Conservation (phyloP, 2,888 invertebrate species). For the Drosophila atroscutellata region DNA sequence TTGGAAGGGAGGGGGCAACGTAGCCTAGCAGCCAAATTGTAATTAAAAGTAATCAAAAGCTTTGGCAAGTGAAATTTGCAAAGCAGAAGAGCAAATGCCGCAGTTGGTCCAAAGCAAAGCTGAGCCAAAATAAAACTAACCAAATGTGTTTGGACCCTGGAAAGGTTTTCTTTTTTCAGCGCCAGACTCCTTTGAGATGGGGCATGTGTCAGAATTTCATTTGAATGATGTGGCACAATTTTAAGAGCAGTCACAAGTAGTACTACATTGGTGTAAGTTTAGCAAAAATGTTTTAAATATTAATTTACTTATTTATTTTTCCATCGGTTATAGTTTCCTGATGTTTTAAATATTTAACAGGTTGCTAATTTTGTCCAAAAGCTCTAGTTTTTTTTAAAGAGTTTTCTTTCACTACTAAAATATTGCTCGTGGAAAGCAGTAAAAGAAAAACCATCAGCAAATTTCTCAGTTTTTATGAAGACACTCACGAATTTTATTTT, state of each 20-base stretch:
- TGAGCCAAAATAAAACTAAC: conserved; percentile 17
- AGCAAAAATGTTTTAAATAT: not conserved
- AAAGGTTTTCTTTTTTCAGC: not conserved
- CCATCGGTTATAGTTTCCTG: not conserved
- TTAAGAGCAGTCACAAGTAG: not conserved
- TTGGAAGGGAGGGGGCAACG: conserved; percentile 8
- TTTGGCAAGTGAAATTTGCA: conserved; percentile 71
- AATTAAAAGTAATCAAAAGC: conserved; percentile 79
- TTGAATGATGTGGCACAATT: conserved; percentile 1
- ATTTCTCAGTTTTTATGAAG: not conserved
- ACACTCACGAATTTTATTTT: not conserved
- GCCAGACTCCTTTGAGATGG: conserved; percentile 1
- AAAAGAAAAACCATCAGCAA: not conserved
- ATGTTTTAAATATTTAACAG: not conserved
- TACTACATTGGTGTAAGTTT: too few species aligned
- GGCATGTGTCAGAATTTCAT: not conserved
- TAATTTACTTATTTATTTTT: not conserved
- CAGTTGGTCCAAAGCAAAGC: conserved; percentile 23
- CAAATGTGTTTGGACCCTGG: conserved; percentile 24
- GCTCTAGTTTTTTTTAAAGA: not conserved
- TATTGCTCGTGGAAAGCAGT: not conserved
- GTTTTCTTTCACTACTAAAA: not conserved
- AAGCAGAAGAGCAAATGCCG: conserved; percentile 44
- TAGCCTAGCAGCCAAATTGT: conserved; percentile 75
- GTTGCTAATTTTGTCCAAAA: not conserved